Base-by-base conservation (phyloP, 53 echinoderm and acorn worm genomes). In the Crossaster papposus region DNA sequence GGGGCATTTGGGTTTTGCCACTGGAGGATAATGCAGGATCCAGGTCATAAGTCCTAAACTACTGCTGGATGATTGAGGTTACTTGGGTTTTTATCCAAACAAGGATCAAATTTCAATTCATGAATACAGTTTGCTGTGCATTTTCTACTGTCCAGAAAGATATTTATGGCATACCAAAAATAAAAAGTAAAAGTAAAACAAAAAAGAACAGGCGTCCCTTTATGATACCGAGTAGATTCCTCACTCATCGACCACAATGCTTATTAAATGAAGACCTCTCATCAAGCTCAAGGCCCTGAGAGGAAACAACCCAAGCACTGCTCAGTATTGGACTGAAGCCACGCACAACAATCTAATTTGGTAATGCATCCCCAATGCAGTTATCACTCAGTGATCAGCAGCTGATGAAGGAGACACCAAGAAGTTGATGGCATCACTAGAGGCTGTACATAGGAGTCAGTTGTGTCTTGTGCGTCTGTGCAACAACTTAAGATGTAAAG, bases 351-450 rank as follows among this genome's bases (percentile, higher is more conserved):
- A 74, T 74, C 36, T 35, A 74, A 74, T 74, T 36, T 17, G 36
- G 44, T 44, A 34, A 74, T 31, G 31, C 20, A 36, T 36, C 22
- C 28, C 32, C 18, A 14, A 74, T 74, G 34, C 18, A 35, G 75
- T 30, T 51, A 78, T 78, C 78, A 24, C 26, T 78, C 51, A 28
- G 51, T 51, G 38, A 78, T 6, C n/a, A 78, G 52, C 78, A 78
- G 78, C 51, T 78, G 78, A 23, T 78, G 32, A 78, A 30, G 78
- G 15, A 44, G 78, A 35, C 23, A 76, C 58, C 78, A 78, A 78
- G 77, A 44, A 44, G 78, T 30, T 50, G 78, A 28, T 18, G 50
- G 50, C 33, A 33, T 74, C 75, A 30, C 78, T 78, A 26, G 78
- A 78, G 78, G 78, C 51, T 8, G 24, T 6, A 51, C n/a, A 51